Evolutionary conservation across 53 echinoderm and acorn worm genomes (phyloP), one percentile per base, ranked within the genome.

Genomic region (Holothuria scabra): DNA sequence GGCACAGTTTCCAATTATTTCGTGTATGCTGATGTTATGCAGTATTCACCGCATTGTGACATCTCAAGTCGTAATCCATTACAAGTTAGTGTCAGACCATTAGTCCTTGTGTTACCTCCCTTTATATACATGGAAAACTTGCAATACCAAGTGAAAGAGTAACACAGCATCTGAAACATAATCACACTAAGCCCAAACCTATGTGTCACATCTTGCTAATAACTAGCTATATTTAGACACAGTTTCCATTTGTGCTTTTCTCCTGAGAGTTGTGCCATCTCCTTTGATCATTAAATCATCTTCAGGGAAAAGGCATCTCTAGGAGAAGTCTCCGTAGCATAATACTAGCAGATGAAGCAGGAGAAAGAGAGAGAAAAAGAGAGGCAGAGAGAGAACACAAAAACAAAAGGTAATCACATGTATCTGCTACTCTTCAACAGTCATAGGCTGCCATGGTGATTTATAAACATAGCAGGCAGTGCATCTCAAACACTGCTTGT

Each of bases 281-380:
- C 72, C 72, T 46, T 25, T 72, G 72, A 72, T 72, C 72, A 72
- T 72, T 72, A 72, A 46, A 72, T 72, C 72, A 72, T 52, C 52
- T 52, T 52, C 52, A 52, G 52, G 52, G 52, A 52, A 52, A 52
- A 52, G 52, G 18, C 52, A 52, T 52, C 52, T 52, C 52, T 52
- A 18, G 52, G 52, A 52, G 52, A 14, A 18, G 52, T 52, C 52
- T 52, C 14, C 52, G 16, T 52, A 52, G 18, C 52, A 52, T 18
- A 52, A 52, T 52, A 52, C 52, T 52, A 52, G 52, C 52, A 18
- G 16, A 52, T 52, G 52, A 14, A 65, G 48, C 72, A 22, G 48
- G 72, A 72, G 72, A 25, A 21, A 72, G 16, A 72, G 13, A 33
- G 32, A 30, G 30, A 63, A 5, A 30, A 2, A 16, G 13, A 62